Evolutionary conservation across 2,797 vertebrate genomes (phyloP), one percentile per base, ranked within the genome.

Genomic region (Vultur gryphus): DNA sequence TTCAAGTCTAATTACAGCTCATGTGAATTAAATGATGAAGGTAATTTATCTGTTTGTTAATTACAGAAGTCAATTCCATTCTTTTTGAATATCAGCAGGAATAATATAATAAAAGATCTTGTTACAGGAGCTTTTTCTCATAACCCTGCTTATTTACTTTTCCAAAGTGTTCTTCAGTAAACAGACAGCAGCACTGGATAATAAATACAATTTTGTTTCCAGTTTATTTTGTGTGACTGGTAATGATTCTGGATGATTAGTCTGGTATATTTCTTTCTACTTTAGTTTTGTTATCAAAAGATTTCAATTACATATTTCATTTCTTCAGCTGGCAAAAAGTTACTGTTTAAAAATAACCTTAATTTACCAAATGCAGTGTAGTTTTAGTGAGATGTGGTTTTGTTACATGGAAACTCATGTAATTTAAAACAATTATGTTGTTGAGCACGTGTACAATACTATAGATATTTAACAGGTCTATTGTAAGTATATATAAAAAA

Each of bases 341-440:
- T 80, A 37, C 37, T 7, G 4, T 79, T 92, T 70, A 59, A 66
- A 85, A 94, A 96, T 52, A 95, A 83, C 58, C 44, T 93, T 89
- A 46, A 89, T 92, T 91, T 87, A 89, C 41, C 55, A 93, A 94
- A 85, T 39, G 26, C 2, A 57, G 11, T 69, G n/a, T 55, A 41
- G 65, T 64, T 89, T 58, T 72, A 80, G 26, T 61, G 33, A 89
- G 55, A 64, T 73, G 31, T 8, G 24, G n/a, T 59, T 92, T 89
- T 87, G 37, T 75, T 71, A 81, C 57, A 51, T 3, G 9, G 57
- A 83, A 94, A 65, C 33, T 83, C 52, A 35, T 71, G 26, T 59
- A 87, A 91, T 92, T 93, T 83, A n/a, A 91, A 94, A 78, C 54
- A 87, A 89, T 94, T 64, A 23, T 16, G 15, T 64, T 85, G 41